Conservation (phyloP, 2,113 vertebrate species). For the Bagarius yarrelli region DNA sequence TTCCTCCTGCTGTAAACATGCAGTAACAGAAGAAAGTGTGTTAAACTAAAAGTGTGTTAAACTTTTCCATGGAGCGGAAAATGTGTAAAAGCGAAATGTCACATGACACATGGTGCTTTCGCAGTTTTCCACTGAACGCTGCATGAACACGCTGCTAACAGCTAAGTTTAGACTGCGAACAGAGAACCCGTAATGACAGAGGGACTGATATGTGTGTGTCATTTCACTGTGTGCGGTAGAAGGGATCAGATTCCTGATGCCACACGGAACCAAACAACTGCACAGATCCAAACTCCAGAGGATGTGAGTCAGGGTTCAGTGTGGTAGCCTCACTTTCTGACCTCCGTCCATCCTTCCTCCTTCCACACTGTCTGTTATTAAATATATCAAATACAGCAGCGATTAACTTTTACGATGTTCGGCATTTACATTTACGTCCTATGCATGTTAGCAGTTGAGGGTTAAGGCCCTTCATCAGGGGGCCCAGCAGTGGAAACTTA, state of each 20-base stretch:
- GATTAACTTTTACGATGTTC: too few species aligned
- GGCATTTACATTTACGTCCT: too few species aligned
- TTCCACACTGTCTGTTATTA: too few species aligned
- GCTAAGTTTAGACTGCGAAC: slow-evolving; percentile 32
- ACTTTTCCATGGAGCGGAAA: neutral
- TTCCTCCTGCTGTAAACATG: too few species aligned
- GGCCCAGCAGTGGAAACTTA: too few species aligned
- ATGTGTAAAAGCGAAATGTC: slow-evolving; percentile 22
- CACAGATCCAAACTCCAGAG: slow-evolving; percentile 21
- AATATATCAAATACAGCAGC: too few species aligned
- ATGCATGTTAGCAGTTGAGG: too few species aligned
- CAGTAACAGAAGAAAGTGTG: too few species aligned
- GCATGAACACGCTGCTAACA: slow-evolving; percentile 12
- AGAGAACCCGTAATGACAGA: slow-evolving; percentile 33
- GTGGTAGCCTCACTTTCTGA: slow-evolving; percentile 10
- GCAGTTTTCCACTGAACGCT: neutral
- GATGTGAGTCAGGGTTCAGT: slow-evolving; percentile 4
- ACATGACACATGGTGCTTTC: slow-evolving; percentile 15
- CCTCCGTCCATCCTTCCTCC: too few species aligned
- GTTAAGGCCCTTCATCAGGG: too few species aligned
- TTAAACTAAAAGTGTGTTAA: neutral
- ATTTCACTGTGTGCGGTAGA: slow-evolving; percentile 41
- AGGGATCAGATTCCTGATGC: slow-evolving; percentile 43
- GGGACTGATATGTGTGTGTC: slow-evolving; percentile 32
- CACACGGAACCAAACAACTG: slow-evolving; percentile 35